phyloP scores from a whole-genome alignment of 2,113 vertebrate genomes.

The Peromyscus californicus region DNA sequence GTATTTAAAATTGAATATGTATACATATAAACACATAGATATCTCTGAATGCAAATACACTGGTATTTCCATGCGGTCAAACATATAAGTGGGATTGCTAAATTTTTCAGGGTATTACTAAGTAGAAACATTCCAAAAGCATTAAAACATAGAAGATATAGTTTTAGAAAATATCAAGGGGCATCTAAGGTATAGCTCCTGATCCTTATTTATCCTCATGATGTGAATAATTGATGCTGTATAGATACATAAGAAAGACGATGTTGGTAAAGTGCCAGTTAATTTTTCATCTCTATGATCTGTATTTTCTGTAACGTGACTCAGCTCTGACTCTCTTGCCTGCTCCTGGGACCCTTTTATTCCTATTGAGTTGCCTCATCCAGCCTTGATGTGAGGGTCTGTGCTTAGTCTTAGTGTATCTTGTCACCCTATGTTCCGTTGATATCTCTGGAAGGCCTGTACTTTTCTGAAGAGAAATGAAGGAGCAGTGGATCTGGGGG shows the following conservation, averaged over 20 bases:
- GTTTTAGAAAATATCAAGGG: constrained; percentile 13
- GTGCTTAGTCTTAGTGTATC: not conserved
- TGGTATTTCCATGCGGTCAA: not conserved
- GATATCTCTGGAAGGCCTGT: not conserved
- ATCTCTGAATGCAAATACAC: not conserved
- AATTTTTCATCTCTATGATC: not conserved
- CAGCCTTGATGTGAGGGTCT: not conserved
- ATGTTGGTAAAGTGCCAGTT: not conserved
- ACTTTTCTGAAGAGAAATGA: not conserved
- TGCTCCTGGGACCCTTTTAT: not conserved
- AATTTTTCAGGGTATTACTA: not conserved
- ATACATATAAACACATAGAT: not conserved
- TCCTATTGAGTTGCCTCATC: not conserved
- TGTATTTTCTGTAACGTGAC: not conserved
- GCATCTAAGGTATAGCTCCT: not conserved
- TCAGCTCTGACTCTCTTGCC: not conserved
- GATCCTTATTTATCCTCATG: not conserved
- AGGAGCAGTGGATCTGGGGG: not conserved
- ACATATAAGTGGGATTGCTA: not conserved
- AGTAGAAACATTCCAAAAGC: not conserved
- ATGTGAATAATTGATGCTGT: not conserved
- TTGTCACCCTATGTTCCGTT: not conserved
- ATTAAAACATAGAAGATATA: not conserved
- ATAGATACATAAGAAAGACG: not conserved
- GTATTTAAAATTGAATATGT: not conserved